Conservation (phyloP, 2,888 invertebrate genomes). For the Agriopis leucophaearia region DNA sequence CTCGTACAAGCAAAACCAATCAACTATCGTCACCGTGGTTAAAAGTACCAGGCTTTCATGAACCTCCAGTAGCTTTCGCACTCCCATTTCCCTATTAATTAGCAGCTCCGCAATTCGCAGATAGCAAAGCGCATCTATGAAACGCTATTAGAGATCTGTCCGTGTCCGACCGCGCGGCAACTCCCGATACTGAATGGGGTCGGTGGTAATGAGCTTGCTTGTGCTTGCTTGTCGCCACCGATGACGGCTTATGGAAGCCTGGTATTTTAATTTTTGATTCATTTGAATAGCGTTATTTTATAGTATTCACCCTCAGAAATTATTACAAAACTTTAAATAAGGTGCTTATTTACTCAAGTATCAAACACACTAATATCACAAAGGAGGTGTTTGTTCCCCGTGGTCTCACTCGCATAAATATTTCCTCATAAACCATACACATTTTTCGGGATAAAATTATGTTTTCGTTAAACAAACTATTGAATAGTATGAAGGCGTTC, state of each 20-base stretch:
- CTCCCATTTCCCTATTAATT: constrained; percentile 28
- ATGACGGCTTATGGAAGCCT: constrained; percentile 17
- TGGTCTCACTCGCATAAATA: no score
- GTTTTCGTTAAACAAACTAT: no score
- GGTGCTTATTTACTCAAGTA: no score
- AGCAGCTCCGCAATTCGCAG: constrained; percentile 25
- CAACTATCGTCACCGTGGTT: constrained; percentile 1
- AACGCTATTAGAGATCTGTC: constrained; percentile 28
- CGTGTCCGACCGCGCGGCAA: constrained; percentile 31
- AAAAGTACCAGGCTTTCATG: constrained; percentile 22
- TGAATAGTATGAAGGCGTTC: not conserved
- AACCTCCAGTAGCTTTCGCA: constrained; percentile 11
- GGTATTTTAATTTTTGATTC: not conserved
- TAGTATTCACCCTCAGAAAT: no score
- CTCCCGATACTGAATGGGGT: constrained; percentile 28
- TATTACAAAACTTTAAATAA: no score
- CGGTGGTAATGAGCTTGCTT: constrained; percentile 36
- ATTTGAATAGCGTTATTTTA: no score
- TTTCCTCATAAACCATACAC: no score
- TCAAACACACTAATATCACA: no score
- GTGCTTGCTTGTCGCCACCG: constrained; percentile 25
- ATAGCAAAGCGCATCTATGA: constrained; percentile 32
- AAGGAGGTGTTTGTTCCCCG: no score
- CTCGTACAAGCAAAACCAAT: constrained; percentile 18
- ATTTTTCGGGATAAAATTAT: no score